Base-by-base conservation (phyloP, 1,140 invertebrate species). In the Drosophila pallidifrons region DNA sequence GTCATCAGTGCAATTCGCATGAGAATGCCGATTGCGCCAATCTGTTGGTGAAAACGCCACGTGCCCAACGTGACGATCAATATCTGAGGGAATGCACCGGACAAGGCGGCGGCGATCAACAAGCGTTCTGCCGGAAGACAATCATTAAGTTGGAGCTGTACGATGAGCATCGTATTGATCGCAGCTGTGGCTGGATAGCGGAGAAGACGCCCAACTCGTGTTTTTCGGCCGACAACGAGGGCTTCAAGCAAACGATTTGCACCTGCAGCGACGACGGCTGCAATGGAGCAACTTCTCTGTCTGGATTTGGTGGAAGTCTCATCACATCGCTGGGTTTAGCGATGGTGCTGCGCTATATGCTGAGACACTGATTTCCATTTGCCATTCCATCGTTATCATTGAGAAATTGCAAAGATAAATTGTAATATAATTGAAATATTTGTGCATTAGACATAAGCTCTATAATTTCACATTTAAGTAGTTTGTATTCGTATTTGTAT, bases 1-100 rank as follows among this genome's bases (percentile, higher is more conserved):
- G 96, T 89, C 97, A 95, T 92, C 95, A 96, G 73, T 97, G 96
- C 92, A 97, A 97, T 93, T 97, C 96, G 77, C 95, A 96, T 81
- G 94, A 94, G 52, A 95, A 97, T 83, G 95, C 95, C 43, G 93
- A 95, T 65, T 97, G 97, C 86, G 93, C 94, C 6, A 93, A 94
- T 5, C 58, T 91, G 13, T 7, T 83, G 58, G 75, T 91, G 5
- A 88, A 77, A 28, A 91, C 91, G 1, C 88, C 91, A 1, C 75
- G 78, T 5, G 86, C 68, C 43, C 81, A 78, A 49, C 75, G 73
- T 2, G 83, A 92, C 47, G 77, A 89, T 35, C 82, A 82, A 49
- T 92, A 71, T 28, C 70, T 92, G 11, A 59, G 35, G 28, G 91
- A 92, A 1, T 92, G 91, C 38, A 13, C 25, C 0, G 16, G 30